Percentiles rank a stretch among this genome's conserved stretches.
These are phyloP conservation scores for Philaethria dido DNA, from an alignment of 2,888 invertebrate species.

Conservation along the genomic window DNA sequence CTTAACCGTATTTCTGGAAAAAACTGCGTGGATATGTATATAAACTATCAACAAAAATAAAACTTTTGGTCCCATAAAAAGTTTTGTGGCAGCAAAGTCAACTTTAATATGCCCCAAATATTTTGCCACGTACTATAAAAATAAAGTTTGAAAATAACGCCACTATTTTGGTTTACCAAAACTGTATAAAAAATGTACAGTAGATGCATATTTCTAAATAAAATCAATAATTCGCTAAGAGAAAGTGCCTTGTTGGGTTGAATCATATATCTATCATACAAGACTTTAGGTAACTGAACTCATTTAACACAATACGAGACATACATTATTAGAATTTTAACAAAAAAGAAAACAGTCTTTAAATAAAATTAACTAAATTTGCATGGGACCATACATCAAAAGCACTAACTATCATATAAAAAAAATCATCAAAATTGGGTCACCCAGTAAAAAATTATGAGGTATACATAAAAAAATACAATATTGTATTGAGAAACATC, in stretches of 20 bases:
- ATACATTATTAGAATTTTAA: too few species aligned
- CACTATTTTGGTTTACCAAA: not conserved
- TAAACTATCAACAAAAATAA: not conserved
- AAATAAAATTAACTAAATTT: too few species aligned
- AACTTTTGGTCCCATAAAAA: slow-evolving; percentile 3
- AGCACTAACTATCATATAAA: too few species aligned
- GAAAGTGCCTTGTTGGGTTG: slow-evolving; percentile 1
- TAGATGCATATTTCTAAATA: not conserved
- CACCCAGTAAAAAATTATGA: too few species aligned
- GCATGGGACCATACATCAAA: too few species aligned
- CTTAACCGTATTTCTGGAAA: not conserved
- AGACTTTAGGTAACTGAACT: too few species aligned
- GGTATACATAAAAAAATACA: too few species aligned
- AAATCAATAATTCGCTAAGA: not conserved
- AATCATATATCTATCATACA: too few species aligned
- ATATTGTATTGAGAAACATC: too few species aligned
- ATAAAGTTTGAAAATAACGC: slow-evolving; percentile 3
- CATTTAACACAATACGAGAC: too few species aligned
- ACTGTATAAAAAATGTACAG: not conserved
- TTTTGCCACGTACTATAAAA: not conserved
- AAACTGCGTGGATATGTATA: not conserved
- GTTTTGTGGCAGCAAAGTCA: not conserved
- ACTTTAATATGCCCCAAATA: slow-evolving; percentile 7
- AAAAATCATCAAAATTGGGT: too few species aligned
- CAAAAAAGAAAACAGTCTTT: too few species aligned